A percentile compares a stretch with the other conserved stretches of the same genome.
phyloP scores from a whole-genome alignment of 2,797 vertebrate genomes.

The Ficedula albicollis region DNA sequence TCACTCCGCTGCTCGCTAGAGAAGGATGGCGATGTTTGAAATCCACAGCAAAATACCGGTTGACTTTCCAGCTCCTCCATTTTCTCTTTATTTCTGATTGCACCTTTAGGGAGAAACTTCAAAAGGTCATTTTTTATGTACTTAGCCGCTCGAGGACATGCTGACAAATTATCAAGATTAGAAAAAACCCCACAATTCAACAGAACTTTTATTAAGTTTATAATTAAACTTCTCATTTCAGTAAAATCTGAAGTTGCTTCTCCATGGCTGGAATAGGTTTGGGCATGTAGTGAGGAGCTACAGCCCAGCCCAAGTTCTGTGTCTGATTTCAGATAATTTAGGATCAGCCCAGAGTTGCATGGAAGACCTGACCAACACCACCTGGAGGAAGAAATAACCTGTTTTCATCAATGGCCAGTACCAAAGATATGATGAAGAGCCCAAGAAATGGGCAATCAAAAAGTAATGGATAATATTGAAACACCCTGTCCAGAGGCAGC shows the following conservation, averaged over 20 bases:
- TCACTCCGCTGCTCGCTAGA: constrained; percentile 97
- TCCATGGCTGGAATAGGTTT: background rate
- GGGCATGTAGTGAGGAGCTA: background rate
- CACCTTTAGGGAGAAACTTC: constrained; percentile 94
- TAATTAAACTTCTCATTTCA: background rate
- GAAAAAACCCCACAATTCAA: background rate
- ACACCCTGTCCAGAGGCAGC: background rate
- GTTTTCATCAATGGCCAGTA: background rate
- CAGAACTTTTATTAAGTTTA: background rate
- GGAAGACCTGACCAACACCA: background rate
- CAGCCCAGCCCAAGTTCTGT: background rate
- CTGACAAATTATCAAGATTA: constrained; percentile 63
- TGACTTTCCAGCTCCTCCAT: constrained; percentile 99
- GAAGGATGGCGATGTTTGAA: constrained; percentile 98
- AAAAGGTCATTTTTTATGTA: constrained; percentile 88
- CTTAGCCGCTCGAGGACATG: constrained; percentile 74
- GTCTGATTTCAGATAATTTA: background rate
- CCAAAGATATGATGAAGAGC: background rate
- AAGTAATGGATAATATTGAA: background rate
- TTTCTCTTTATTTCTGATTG: constrained; percentile 99
- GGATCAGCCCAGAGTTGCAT: background rate
- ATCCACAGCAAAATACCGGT: constrained; percentile 98
- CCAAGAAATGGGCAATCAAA: background rate
- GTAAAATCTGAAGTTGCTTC: background rate
- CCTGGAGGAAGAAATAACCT: background rate